phyloP scores from a whole-genome alignment of 2,888 invertebrate species.

The Watsonalla cultraria region DNA sequence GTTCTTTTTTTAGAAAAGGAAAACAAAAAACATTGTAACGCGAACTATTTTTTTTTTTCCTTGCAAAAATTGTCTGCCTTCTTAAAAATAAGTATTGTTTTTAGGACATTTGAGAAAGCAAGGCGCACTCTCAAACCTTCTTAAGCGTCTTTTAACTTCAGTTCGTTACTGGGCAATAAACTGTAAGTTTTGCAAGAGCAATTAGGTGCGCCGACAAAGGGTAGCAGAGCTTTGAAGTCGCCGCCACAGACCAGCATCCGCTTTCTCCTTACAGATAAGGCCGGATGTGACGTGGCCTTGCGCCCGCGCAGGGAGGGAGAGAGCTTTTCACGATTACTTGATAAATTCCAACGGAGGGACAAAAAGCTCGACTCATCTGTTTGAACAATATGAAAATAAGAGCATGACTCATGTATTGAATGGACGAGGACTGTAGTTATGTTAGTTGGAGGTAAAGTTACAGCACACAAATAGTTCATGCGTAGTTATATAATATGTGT shows the following conservation, averaged over 20 bases:
- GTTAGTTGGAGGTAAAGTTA: not conserved
- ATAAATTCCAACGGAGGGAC: conserved; percentile 62
- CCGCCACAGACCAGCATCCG: conserved; percentile 61
- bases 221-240: conserved; percentile 51
- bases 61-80: too few relatives aligned
- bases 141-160: conserved; percentile 33
- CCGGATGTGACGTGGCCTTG: conserved; percentile 73
- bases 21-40: too few relatives aligned
- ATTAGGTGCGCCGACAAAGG: conserved; percentile 66
- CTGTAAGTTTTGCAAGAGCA: conserved; percentile 62
- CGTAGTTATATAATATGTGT: too few relatives aligned
- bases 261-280: conserved; percentile 64
- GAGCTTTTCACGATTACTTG: conserved; percentile 73
- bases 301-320: conserved; percentile 42
- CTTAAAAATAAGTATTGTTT: not conserved
- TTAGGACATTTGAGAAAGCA: not conserved
- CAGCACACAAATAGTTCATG: not conserved
- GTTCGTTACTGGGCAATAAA: conserved; percentile 50
- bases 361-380: conserved; percentile 34
- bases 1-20: too few relatives aligned
- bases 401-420: conserved; percentile 47
- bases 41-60: too few relatives aligned
- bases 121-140: conserved; percentile 16
- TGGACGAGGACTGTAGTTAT: conserved; percentile 5
- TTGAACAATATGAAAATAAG: conserved; percentile 33